A percentile compares a stretch with the other conserved stretches of the same genome.
phyloP scores from a whole-genome alignment of 2,888 invertebrate genomes.

The Petrophora chlorosata region DNA sequence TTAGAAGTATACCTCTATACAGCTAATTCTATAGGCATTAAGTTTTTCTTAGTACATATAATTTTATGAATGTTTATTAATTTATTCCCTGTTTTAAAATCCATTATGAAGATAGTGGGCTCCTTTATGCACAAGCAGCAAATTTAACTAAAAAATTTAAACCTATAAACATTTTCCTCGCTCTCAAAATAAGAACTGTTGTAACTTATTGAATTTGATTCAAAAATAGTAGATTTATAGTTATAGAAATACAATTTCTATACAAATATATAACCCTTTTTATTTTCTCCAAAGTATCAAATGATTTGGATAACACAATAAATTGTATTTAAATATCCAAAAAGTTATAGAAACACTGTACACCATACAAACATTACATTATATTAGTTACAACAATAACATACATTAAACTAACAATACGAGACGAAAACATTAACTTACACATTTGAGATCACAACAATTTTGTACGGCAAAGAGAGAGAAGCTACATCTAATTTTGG shows the following conservation, averaged over 20 bases:
- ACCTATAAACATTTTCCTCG: not conserved
- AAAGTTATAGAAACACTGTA: conserved; percentile 76
- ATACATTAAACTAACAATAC: conserved; percentile 42
- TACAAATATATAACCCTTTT: conserved; percentile 37
- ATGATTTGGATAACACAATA: conserved; percentile 52
- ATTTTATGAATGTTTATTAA: too few species aligned
- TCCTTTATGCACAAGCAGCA: too few species aligned
- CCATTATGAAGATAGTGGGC: too few species aligned
- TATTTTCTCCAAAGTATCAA: conserved; percentile 52
- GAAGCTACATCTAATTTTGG: conserved; percentile 29
- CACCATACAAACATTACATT: conserved; percentile 72
- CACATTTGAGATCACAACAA: conserved; percentile 50
- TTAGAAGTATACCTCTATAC: too few species aligned
- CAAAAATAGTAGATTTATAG: conserved; percentile 14
- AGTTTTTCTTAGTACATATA: too few species aligned
- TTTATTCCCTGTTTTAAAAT: too few species aligned
- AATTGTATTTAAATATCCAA: conserved; percentile 67
- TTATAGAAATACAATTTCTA: conserved; percentile 52
- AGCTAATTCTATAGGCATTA: too few species aligned
- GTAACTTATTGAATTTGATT: conserved; percentile 27
- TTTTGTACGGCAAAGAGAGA: conserved; percentile 37
- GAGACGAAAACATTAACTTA: conserved; percentile 48
- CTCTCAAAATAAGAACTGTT: not conserved
- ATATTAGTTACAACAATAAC: conserved; percentile 66
- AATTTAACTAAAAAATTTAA: not conserved